Evolutionary conservation across 2,888 invertebrate genomes (phyloP).

Genomic region (Drepana falcataria): DNA sequence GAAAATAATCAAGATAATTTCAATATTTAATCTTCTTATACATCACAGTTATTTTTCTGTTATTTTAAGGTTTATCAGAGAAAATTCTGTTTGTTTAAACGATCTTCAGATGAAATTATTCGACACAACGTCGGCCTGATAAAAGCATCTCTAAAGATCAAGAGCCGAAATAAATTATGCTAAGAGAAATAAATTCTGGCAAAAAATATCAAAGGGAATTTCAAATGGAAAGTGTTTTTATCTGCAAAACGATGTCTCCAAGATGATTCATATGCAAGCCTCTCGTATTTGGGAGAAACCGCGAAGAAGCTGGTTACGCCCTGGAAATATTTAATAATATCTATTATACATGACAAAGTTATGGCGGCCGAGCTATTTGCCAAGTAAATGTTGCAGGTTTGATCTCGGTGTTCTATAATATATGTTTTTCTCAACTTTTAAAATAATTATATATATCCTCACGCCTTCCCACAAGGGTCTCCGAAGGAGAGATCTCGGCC

Average conservation of each 20-base stretch:
- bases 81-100: not conserved
- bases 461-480: no score
- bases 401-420: no score
- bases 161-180: not conserved
- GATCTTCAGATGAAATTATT: not conserved
- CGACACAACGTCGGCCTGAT: not conserved
- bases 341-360: no score
- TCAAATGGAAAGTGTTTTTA: not conserved
- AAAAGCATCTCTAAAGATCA: conserved; percentile 1
- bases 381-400: no score
- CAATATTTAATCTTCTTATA: no score
- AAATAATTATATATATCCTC: no score
- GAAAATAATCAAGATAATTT: no score
- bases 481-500: no score
- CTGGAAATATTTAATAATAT: no score
- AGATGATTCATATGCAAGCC: not conserved
- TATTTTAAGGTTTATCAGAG: not conserved
- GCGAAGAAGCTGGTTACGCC: not conserved
- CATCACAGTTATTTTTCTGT: no score
- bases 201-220: not conserved
- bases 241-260: not conserved
- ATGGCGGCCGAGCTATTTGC: no score
- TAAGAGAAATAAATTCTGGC: not conserved
- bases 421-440: no score
- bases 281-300: not conserved